These are phyloP conservation scores for Sepiola atlantica DNA, from an alignment of 2,888 invertebrate genomes.

Conservation along the genomic window DNA sequence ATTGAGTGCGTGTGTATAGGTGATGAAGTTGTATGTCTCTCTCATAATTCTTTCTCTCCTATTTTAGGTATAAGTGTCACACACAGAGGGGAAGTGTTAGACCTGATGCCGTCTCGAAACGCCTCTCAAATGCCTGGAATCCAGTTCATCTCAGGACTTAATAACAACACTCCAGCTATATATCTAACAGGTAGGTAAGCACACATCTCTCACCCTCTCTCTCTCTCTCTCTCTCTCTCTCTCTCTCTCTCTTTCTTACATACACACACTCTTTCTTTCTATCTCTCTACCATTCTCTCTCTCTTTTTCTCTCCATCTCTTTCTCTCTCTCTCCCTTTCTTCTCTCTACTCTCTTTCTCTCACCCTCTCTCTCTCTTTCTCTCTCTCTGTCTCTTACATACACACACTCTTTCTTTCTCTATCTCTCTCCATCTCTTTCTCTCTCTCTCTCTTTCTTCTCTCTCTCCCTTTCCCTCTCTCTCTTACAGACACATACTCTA, in stretches of 20 bases:
- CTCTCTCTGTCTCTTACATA: too few relatives aligned
- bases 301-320: neutral
- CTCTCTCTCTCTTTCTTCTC: neutral
- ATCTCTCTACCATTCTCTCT: neutral
- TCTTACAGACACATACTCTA: too few relatives aligned
- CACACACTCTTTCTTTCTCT: too few relatives aligned
- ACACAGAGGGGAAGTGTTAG: conserved; percentile 43
- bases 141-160: conserved; percentile 56
- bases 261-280: neutral
- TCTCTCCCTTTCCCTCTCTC: neutral
- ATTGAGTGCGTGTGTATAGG: too few relatives aligned
- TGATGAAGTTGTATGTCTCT: too few relatives aligned
- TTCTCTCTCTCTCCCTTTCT: neutral
- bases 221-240: conserved; percentile 12
- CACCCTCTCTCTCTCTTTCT: neutral
- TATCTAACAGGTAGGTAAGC: conserved; percentile 58
- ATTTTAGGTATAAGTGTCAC: conserved; percentile 36
- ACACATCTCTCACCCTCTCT: conserved; percentile 1
- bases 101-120: conserved; percentile 40
- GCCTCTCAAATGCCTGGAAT: conserved; percentile 39
- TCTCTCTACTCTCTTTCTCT: too few relatives aligned
- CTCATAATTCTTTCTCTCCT: neutral
- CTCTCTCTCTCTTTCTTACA: conserved; percentile 21
- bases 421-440: neutral
- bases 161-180: conserved; percentile 58